These are phyloP conservation scores for Ptychadena robeensis DNA, from an alignment of 2,797 vertebrate species.

Conservation along the genomic window DNA sequence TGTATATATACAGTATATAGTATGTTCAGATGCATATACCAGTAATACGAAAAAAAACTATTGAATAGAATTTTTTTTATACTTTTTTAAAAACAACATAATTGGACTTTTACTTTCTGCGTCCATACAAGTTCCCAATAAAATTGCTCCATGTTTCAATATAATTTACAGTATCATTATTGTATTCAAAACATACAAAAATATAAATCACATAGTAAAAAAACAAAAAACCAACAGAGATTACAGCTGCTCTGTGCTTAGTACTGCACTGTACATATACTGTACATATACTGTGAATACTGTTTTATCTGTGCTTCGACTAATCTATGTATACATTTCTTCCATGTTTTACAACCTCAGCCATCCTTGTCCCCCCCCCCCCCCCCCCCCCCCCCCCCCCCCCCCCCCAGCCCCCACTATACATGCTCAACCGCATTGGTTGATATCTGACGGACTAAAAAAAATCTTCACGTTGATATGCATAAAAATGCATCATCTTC, in stretches of 20 bases:
- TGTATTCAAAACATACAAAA: not conserved
- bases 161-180: slow-evolving; percentile 22
- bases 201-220: not conserved
- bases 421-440: not conserved
- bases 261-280: not conserved
- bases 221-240: not conserved
- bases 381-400: not conserved
- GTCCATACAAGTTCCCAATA: not conserved
- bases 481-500: slow-evolving; percentile 44
- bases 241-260: not conserved
- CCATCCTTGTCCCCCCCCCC: not conserved
- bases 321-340: not conserved
- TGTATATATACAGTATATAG: no score
- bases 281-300: not conserved
- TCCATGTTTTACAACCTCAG: not conserved
- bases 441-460: slow-evolving; percentile 7
- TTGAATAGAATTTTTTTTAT: no score
- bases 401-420: not conserved
- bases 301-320: not conserved
- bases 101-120: no score
- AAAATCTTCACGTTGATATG: slow-evolving; percentile 9
- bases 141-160: not conserved
- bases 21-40: no score
- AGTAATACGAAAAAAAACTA: no score
- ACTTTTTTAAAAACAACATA: no score